Percentiles rank a stretch among this genome's conserved stretches.
These are phyloP conservation scores for Drosophila orosa DNA, from an alignment of 1,140 invertebrate species.

Conservation along the genomic window DNA sequence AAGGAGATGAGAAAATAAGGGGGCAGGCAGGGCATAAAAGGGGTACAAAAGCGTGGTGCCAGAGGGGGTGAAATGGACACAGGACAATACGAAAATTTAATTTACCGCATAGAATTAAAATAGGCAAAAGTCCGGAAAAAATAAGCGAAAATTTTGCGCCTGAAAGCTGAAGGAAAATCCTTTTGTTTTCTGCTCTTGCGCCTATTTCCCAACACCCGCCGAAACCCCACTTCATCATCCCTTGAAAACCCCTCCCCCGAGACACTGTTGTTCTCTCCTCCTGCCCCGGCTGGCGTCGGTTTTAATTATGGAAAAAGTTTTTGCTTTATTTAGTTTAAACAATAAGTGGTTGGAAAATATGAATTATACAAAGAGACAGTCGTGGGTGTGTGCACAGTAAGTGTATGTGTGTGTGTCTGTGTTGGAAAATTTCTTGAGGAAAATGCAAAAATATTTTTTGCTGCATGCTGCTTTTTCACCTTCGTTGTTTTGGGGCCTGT, in stretches of 20 bases:
- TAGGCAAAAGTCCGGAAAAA: conserved; percentile 49
- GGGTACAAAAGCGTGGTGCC: background rate
- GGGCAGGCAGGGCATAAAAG: too few species aligned
- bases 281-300: conserved; percentile 50
- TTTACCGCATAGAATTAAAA: conserved; percentile 77
- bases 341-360: conserved; percentile 79
- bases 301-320: conserved; percentile 80
- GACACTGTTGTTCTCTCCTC: conserved; percentile 12
- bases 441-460: conserved; percentile 70
- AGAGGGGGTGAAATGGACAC: conserved; percentile 3
- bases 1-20: background rate
- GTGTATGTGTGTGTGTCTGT: conserved; percentile 26
- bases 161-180: conserved; percentile 51
- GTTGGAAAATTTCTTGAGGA: conserved; percentile 60
- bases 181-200: conserved; percentile 68
- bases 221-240: background rate
- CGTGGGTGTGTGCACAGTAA: conserved; percentile 11
- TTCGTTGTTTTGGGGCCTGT: conserved; percentile 34
- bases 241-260: conserved; percentile 10
- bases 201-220: conserved; percentile 18
- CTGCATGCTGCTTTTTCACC: conserved; percentile 25
- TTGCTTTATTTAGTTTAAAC: conserved; percentile 80
- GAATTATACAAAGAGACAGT: conserved; percentile 71
- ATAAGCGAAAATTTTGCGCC: conserved; percentile 47
- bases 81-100: conserved; percentile 73